These are phyloP conservation scores for Blera fallax DNA, from an alignment of 2,888 invertebrate species.

Conservation along the genomic window DNA sequence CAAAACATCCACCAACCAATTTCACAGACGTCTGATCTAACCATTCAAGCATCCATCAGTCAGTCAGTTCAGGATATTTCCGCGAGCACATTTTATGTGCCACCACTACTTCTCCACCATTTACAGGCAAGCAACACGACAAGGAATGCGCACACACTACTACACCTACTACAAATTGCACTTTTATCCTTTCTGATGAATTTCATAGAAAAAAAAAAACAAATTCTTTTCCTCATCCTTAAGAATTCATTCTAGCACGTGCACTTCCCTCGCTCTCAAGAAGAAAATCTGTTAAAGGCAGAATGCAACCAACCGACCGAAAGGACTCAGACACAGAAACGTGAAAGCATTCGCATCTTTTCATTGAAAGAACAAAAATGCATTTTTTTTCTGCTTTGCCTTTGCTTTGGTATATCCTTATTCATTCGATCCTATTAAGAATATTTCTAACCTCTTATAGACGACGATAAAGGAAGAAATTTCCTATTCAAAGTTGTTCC, in stretches of 20 bases:
- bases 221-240: slow-evolving; percentile 17
- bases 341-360: slow-evolving; percentile 58
- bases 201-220: slow-evolving; percentile 22
- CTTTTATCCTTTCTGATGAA: slow-evolving; percentile 24
- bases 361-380: slow-evolving; percentile 5
- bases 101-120: slow-evolving; percentile 4
- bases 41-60: slow-evolving; percentile 43
- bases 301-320: slow-evolving; percentile 59
- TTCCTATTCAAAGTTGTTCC: slow-evolving; percentile 53
- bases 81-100: slow-evolving; percentile 33
- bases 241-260: slow-evolving; percentile 35
- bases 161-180: slow-evolving; percentile 12
- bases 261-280: slow-evolving; percentile 5
- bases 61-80: slow-evolving; percentile 47
- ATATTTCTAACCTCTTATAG: slow-evolving; percentile 53
- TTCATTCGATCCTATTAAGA: slow-evolving; percentile 49
- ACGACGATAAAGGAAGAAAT: slow-evolving; percentile 14
- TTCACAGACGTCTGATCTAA: slow-evolving; percentile 42
- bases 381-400: neutral
- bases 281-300: slow-evolving; percentile 55
- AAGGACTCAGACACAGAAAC: slow-evolving; percentile 56
- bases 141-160: slow-evolving; percentile 1
- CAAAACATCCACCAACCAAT: slow-evolving; percentile 21
- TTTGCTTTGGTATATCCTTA: neutral
- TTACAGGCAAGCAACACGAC: slow-evolving; percentile 10